Conservation (phyloP, 1,140 invertebrate genomes). For the Augochlora pura region DNA sequence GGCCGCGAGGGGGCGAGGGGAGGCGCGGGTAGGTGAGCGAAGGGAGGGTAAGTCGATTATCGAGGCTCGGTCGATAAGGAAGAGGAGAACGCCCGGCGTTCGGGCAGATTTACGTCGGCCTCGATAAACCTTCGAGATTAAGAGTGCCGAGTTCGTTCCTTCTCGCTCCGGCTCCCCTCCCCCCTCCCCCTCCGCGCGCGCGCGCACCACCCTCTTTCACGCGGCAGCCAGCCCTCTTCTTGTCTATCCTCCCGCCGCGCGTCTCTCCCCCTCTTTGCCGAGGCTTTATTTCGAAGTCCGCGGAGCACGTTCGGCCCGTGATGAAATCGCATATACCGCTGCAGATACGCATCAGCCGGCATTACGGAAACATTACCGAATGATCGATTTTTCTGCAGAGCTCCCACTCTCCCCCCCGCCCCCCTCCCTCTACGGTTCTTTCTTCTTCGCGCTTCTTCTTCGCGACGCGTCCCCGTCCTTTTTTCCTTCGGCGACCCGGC, state of each 20-base stretch:
- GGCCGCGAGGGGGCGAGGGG: background rate
- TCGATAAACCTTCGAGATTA: constrained; percentile 74
- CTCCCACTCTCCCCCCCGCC: no score
- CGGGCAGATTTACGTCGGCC: constrained; percentile 72
- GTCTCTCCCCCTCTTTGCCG: background rate
- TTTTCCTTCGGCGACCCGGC: background rate
- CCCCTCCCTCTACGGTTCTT: no score
- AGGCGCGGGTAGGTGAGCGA: background rate
- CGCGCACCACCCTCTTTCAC: background rate
- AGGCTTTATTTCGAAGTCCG: constrained; percentile 61
- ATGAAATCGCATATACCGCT: constrained; percentile 56
- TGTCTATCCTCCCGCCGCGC: background rate
- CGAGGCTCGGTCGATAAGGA: constrained; percentile 67
- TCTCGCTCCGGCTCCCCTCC: constrained; percentile 11
- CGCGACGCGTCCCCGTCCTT: background rate
- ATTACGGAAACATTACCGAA: constrained; percentile 62
- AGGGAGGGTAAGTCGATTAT: constrained; percentile 63
- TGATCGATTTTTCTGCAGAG: constrained; percentile 53
- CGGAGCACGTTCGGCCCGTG: constrained; percentile 39
- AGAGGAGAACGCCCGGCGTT: constrained; percentile 58
- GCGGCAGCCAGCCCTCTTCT: background rate
- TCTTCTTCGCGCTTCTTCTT: background rate
- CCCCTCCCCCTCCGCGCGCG: background rate
- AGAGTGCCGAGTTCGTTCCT: constrained; percentile 56
- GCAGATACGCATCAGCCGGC: constrained; percentile 55